These are phyloP conservation scores for Patella ulyssiponensis DNA, from an alignment of 2,888 invertebrate species.

Conservation along the genomic window DNA sequence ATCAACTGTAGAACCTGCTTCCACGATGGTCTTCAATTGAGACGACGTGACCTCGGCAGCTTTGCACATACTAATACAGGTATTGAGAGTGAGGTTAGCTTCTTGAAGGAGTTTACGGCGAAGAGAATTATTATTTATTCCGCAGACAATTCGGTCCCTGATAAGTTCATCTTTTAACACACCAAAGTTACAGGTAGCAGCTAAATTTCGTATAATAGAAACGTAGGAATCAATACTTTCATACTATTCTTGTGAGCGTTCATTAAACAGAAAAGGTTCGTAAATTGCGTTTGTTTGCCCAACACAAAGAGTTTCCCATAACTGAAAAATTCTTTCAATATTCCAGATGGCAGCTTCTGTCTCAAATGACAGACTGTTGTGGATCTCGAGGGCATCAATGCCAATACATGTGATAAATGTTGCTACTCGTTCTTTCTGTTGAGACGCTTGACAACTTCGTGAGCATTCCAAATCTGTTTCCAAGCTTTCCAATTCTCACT, in stretches of 20 bases:
- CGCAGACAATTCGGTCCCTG: conserved; percentile 19
- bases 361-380: conserved; percentile 25
- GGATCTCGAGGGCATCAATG: conserved; percentile 27
- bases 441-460: conserved; percentile 24
- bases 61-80: conserved; percentile 2
- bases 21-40: background rate
- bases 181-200: conserved; percentile 20
- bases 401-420: conserved; percentile 31
- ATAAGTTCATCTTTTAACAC: conserved; percentile 13
- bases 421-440: conserved; percentile 21
- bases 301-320: conserved; percentile 21
- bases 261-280: conserved; percentile 24
- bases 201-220: conserved; percentile 13
- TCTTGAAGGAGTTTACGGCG: conserved; percentile 14
- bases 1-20: background rate
- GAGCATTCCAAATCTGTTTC: conserved; percentile 26
- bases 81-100: background rate
- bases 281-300: conserved; percentile 25
- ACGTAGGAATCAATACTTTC: conserved; percentile 21
- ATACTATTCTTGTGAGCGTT: conserved; percentile 6
- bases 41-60: conserved; percentile 4
- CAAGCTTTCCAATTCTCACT: conserved; percentile 28
- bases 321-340: conserved; percentile 7
- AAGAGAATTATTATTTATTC: background rate
- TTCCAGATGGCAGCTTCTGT: conserved; percentile 7